Evolutionary conservation across 1,140 invertebrate species (phyloP), one percentile per base, ranked within the genome.

Genomic region (Hypothenemus hampei): DNA sequence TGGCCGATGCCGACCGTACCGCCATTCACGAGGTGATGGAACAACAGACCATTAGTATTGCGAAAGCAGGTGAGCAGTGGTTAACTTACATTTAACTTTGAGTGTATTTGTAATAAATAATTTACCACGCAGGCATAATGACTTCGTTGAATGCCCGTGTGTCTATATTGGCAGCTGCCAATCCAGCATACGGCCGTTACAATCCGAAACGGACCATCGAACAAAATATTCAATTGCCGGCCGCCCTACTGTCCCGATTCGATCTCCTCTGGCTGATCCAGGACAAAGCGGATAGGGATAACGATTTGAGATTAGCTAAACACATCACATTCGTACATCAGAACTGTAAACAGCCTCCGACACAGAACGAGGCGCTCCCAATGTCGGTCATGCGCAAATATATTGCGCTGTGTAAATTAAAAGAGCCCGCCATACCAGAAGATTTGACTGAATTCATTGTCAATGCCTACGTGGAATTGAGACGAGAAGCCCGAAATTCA

Each of bases 1-100:
- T 99, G 96, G 87, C 93, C 35, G 96, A 99, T 52, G 70, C 72
- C 10, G 97, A 99, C 74, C 81, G 96, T 64, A 97, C 94, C 0
- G 93, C 97, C 31, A 98, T 99, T 64, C 97, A 99, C 71, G 97
- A 99, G 76, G 93, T 96, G 4, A 99, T 99, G 97, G 97, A 99
- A 78, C 97, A 99, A 68, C 97, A 99, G 75, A 99, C 97, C 1
- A 98, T 99, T 59, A 98, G 94, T 35, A 98, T 99, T 70, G 96
- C 97, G 8, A 99, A 99, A 79, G 87, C 89, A 69, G 33, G 35
- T 43, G 18, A 23, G 41, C n/a, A n/a, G n/a, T 8, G 19, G 21
- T 4, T 21, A 23, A 5, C n/a, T 43, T 2, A 21, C 19, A n/a
- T 8, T 31, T 5, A 29, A 46, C 15, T 29, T 3, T 36, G 7